Percentiles rank a stretch among this genome's conserved stretches.
These are phyloP conservation scores for Scophthalmus maximus DNA, from an alignment of 2,113 vertebrate genomes.

Conservation along the genomic window DNA sequence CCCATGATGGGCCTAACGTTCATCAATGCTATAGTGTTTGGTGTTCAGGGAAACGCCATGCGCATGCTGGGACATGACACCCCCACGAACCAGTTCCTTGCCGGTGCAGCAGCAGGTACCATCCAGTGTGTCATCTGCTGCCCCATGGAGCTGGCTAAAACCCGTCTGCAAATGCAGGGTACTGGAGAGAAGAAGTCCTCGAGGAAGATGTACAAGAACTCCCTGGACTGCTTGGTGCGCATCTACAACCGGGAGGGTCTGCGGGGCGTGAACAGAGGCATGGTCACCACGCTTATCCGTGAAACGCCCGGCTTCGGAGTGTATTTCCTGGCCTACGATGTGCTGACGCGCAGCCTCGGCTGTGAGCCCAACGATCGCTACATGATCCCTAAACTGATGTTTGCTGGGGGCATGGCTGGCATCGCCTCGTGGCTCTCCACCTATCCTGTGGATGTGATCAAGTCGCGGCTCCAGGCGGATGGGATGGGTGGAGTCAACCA, in stretches of 20 bases:
- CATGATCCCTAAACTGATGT: slow-evolving; percentile 94
- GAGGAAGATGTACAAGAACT: slow-evolving; percentile 91
- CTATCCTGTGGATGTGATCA: slow-evolving; percentile 95
- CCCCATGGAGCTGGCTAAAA: slow-evolving; percentile 98
- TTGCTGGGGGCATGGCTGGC: slow-evolving; percentile 93
- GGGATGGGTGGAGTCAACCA: slow-evolving; percentile 87
- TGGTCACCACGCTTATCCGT: slow-evolving; percentile 91
- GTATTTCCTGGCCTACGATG: slow-evolving; percentile 94
- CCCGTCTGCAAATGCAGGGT: slow-evolving; percentile 96
- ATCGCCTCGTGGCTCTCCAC: slow-evolving; percentile 95
- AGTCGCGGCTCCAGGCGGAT: slow-evolving; percentile 95
- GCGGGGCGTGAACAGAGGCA: slow-evolving; percentile 90
- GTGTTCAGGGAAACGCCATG: slow-evolving; percentile 93
- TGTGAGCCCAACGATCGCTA: slow-evolving; percentile 89
- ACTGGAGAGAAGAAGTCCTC: slow-evolving; percentile 88
- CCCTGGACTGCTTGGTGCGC: slow-evolving; percentile 91
- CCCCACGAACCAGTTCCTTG: slow-evolving; percentile 93
- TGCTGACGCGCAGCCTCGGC: slow-evolving; percentile 88
- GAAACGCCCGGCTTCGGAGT: slow-evolving; percentile 96
- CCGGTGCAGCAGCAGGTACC: slow-evolving; percentile 90
- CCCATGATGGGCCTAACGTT: slow-evolving; percentile 99
- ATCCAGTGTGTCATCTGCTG: slow-evolving; percentile 97
- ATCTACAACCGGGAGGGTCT: slow-evolving; percentile 93
- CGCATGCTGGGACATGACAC: slow-evolving; percentile 89
- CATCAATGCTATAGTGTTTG: slow-evolving; percentile 98